Evolutionary conservation across 2,888 invertebrate species (phyloP).

Genomic region (Monochamus alternatus): DNA sequence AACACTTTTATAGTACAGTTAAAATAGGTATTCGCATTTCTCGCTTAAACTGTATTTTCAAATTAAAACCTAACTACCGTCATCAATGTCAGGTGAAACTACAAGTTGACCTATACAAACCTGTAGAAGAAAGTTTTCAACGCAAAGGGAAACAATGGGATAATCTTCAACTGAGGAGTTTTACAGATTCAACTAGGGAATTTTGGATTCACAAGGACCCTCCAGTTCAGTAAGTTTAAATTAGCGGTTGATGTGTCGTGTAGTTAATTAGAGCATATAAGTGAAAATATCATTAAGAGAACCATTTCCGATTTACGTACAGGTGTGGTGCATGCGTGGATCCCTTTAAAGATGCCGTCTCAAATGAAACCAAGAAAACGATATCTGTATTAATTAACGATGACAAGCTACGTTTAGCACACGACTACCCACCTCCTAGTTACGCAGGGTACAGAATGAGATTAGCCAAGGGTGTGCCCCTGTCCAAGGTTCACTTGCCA

Average conservation of each 20-base stretch:
- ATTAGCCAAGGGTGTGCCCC: constrained; percentile 60
- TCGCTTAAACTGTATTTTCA: no score
- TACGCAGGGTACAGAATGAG: constrained; percentile 66
- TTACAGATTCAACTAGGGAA: constrained; percentile 62
- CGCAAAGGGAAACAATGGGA: constrained; percentile 66
- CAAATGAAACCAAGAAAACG: constrained; percentile 61
- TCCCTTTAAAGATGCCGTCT: constrained; percentile 60
- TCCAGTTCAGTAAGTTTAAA: constrained; percentile 57
- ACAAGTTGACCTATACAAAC: constrained; percentile 54
- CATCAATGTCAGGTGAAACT: constrained; percentile 48
- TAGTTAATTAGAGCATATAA: background rate
- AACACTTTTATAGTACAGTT: no score
- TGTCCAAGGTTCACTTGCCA: constrained; percentile 61
- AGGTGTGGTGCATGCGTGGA: constrained; percentile 64
- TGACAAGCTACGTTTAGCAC: constrained; percentile 65
- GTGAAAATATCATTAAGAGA: background rate
- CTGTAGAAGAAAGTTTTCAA: constrained; percentile 58
- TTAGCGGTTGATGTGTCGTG: background rate
- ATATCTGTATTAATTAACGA: constrained; percentile 62
- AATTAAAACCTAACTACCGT: background rate
- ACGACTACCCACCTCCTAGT: constrained; percentile 64
- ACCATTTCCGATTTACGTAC: constrained; percentile 12
- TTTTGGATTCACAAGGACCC: constrained; percentile 66
- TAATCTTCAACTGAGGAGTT: constrained; percentile 62
- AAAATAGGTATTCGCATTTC: no score